Conservation (phyloP, 2,888 invertebrate genomes). For the Drosophila maculinotata region DNA sequence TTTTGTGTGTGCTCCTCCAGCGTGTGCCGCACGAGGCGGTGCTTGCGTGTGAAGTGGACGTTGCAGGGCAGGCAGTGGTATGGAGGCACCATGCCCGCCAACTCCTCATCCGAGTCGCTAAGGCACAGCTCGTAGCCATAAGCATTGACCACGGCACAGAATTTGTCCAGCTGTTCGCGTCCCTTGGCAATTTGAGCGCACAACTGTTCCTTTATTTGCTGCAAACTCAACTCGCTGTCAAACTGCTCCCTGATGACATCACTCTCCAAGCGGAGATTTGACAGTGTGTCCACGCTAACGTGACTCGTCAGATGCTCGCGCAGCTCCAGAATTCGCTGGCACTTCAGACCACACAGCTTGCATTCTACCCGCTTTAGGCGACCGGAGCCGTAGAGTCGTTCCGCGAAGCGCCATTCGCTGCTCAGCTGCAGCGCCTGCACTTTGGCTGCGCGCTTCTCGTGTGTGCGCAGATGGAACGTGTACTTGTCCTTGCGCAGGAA, state of each 20-base stretch:
- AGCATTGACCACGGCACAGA: conserved; percentile 78
- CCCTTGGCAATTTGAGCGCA: conserved; percentile 63
- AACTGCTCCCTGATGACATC: conserved; percentile 66
- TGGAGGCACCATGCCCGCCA: conserved; percentile 34
- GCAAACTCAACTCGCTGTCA: conserved; percentile 46
- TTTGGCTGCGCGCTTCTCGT: conserved; percentile 52
- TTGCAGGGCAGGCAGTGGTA: conserved; percentile 79
- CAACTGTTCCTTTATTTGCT: conserved; percentile 61
- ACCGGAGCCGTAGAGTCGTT: conserved; percentile 74
- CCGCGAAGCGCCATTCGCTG: conserved; percentile 75
- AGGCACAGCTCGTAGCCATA: conserved; percentile 82
- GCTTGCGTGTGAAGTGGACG: conserved; percentile 72
- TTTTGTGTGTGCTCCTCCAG: conserved; percentile 82
- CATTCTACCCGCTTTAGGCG: conserved; percentile 76
- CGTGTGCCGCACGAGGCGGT: conserved; percentile 76
- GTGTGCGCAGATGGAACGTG: conserved; percentile 67
- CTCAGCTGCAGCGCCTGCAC: conserved; percentile 33
- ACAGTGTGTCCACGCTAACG: conserved; percentile 43
- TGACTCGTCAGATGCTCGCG: conserved; percentile 76
- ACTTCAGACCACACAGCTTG: conserved; percentile 79
- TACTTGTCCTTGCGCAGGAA: conserved; percentile 81
- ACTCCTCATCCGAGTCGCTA: conserved; percentile 83
- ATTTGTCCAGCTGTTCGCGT: conserved; percentile 60
- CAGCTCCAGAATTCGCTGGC: conserved; percentile 66
- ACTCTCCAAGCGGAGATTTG: conserved; percentile 45